Percentiles rank a stretch among this genome's conserved stretches.
Conservation (phyloP, 2,797 vertebrate genomes). For the Sphenodon punctatus region DNA sequence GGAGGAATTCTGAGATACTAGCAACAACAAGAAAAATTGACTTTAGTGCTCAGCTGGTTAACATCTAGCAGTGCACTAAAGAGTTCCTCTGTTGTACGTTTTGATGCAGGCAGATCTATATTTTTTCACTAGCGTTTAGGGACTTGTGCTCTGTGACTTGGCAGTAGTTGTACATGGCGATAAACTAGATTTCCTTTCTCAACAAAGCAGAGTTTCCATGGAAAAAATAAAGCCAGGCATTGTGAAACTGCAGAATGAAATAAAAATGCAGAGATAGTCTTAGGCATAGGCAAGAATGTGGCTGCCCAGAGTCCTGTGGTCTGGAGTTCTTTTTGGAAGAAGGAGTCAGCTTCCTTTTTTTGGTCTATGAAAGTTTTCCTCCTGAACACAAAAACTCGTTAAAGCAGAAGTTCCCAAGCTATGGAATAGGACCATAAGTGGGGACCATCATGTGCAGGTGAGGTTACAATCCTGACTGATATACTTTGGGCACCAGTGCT, state of each 20-base stretch:
- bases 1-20: not conserved
- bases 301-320: not conserved
- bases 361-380: not conserved
- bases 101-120: not conserved
- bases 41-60: not conserved
- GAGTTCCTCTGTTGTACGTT: not conserved
- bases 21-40: slow-evolving; percentile 13
- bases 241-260: not conserved
- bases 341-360: not conserved
- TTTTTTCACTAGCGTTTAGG: not conserved
- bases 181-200: slow-evolving; percentile 29
- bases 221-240: not conserved
- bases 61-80: not conserved
- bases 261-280: not conserved
- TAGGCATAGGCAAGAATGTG: not conserved
- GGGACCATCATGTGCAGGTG: too few relatives aligned
- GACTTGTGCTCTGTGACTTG: slow-evolving; percentile 1
- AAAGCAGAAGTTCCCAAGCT: too few relatives aligned
- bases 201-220: not conserved
- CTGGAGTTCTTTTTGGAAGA: not conserved
- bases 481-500: too few relatives aligned
- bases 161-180: not conserved
- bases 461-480: too few relatives aligned
- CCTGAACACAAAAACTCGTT: not conserved
- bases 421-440: too few relatives aligned